Evolutionary conservation across 2,113 vertebrate genomes (phyloP), one percentile per base, ranked within the genome.

Genomic region (Phyllostomus hastatus): DNA sequence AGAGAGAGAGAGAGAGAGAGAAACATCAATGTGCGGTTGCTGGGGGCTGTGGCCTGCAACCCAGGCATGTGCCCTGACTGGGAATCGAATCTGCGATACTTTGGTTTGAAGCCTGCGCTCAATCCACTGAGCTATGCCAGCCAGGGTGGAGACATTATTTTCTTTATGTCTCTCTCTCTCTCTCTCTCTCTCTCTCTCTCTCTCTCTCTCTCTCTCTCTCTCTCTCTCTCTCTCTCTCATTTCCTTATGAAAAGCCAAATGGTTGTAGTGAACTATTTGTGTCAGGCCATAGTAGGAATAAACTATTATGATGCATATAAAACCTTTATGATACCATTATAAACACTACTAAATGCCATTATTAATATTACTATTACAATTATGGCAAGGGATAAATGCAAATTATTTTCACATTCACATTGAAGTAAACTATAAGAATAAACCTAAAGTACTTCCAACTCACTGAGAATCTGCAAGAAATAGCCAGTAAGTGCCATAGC

Each of bases 331-430:
- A 83, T 91, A 41, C 4, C 6, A 86, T 61, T 76, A 91, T 61
- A 91, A 91, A 75, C 14, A 46, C 11, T 85, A 38, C 14, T 3
- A 78, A 54, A 54, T 33, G 57, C 4, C 52, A 46, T 92, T 95
- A 86, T 85, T 92, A 90, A 96, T 90, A 76, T 76, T 86, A 50
- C 41, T 81, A 85, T 86, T 82, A 91, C 70, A 79, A 88, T 87
- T 94, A 84, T 72, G 52, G 88, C 46, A 95, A 90, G n/a, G 38
- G 90, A 95, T 75, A 85, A 86, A 83, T 87, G 14, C 19, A 94
- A 92, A 90, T 66, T 90, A 81, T 48, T 67, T 82, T 26, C 2
- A 67, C 81, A 86, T 95, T 61, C 24, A 89, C 7, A 9, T 5
- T 86, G 38, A 94, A 84, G 33, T 38, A 88, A 76, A 38, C 17